A percentile compares a stretch with the other conserved stretches of the same genome.
Conservation (phyloP, 1,140 invertebrate species). For the Lepidostoma basale region DNA sequence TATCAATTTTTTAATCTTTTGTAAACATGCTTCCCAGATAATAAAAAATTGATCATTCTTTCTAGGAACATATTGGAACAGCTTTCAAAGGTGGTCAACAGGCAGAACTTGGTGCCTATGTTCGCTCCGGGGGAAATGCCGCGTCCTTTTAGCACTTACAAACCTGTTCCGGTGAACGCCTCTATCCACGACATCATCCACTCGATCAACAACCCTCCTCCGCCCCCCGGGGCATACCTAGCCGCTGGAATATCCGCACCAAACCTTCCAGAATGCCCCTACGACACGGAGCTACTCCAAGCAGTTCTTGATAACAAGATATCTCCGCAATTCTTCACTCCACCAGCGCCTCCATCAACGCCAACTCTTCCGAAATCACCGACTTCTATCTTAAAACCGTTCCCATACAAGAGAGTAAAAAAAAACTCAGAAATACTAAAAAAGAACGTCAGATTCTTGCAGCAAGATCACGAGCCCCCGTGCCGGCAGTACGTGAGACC, state of each 20-base stretch:
- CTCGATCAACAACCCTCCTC: background rate
- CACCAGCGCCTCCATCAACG: too few relatives aligned
- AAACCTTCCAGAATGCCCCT: too few relatives aligned
- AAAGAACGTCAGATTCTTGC: conserved; percentile 6
- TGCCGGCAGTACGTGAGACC: too few relatives aligned
- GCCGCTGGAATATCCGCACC: too few relatives aligned
- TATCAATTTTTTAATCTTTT: too few relatives aligned
- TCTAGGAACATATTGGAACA: conserved; percentile 3
- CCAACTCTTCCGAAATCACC: too few relatives aligned
- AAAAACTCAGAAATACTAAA: background rate
- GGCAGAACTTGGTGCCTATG: background rate
- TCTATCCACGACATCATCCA: background rate
- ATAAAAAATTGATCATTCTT: too few relatives aligned
- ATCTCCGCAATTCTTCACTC: background rate
- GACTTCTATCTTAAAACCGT: background rate
- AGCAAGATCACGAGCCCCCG: too few relatives aligned
- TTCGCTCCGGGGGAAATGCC: background rate
- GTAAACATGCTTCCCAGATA: too few relatives aligned
- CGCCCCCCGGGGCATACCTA: too few relatives aligned
- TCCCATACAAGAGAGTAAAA: conserved; percentile 5
- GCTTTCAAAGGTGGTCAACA: background rate
- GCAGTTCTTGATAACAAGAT: too few relatives aligned
- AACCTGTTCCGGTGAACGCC: background rate
- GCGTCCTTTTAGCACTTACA: background rate
- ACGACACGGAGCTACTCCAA: too few relatives aligned